These are phyloP conservation scores for Sebastes wilsoni DNA, from an alignment of 2,797 vertebrate genomes.

Conservation along the genomic window DNA sequence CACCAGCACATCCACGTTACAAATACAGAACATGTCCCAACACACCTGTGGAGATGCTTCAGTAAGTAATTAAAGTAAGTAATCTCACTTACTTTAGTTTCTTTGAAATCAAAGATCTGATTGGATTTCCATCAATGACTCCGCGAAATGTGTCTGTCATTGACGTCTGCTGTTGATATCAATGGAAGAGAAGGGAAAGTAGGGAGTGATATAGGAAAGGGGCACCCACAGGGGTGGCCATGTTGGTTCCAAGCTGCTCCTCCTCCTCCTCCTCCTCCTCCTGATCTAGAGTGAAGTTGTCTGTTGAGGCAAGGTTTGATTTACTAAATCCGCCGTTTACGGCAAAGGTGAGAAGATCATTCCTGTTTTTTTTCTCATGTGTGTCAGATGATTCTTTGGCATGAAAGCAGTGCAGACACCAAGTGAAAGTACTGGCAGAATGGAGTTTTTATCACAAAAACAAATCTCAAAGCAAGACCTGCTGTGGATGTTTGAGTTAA, in stretches of 20 bases:
- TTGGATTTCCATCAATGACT: slow-evolving; percentile 81
- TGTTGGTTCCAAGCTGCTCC: slow-evolving; percentile 81
- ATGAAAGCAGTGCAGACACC: background rate
- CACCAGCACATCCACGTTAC: slow-evolving; percentile 53
- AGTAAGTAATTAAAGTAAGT: slow-evolving; percentile 60
- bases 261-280: slow-evolving; percentile 44
- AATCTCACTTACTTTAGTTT: slow-evolving; percentile 69
- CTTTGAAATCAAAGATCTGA: slow-evolving; percentile 66
- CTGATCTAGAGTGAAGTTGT: slow-evolving; percentile 50
- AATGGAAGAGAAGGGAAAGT: slow-evolving; percentile 66
- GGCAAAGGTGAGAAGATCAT: slow-evolving; percentile 28
- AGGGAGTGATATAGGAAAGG: slow-evolving; percentile 67
- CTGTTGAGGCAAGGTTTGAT: slow-evolving; percentile 27
- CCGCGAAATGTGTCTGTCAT: slow-evolving; percentile 67
- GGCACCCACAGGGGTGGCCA: slow-evolving; percentile 82
- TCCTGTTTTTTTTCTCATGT: background rate
- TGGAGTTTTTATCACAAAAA: background rate
- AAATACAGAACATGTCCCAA: slow-evolving; percentile 65
- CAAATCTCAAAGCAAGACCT: background rate
- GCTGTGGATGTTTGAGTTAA: background rate
- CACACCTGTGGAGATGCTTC: slow-evolving; percentile 76
- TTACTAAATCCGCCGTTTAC: background rate
- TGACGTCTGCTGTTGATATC: slow-evolving; percentile 74
- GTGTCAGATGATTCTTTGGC: slow-evolving; percentile 22
- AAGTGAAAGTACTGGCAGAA: background rate